Conservation (phyloP, 2,797 vertebrate genomes). For the Sebastes nivosus region DNA sequence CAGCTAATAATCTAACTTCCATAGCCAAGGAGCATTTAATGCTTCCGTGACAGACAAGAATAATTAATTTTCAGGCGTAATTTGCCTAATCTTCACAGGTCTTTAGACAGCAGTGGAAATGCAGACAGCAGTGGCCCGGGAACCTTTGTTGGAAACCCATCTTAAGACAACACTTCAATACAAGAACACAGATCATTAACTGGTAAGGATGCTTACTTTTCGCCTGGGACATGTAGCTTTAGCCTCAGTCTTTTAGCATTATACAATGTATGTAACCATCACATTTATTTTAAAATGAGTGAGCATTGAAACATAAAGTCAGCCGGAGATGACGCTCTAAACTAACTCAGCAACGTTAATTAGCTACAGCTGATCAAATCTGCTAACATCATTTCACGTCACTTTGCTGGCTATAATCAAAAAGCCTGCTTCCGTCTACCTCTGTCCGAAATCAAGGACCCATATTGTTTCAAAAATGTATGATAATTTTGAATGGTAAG, state of each 20-base stretch:
- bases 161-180: too few species aligned
- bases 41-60: too few species aligned
- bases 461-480: neutral
- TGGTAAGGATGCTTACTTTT: neutral
- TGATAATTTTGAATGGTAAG: neutral
- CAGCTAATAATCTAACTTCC: neutral
- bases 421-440: neutral
- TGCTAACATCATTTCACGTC: neutral
- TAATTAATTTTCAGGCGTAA: too few species aligned
- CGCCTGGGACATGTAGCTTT: neutral
- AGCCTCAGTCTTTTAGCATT: neutral
- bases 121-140: too few species aligned
- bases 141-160: too few species aligned
- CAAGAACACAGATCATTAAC: neutral
- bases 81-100: too few species aligned
- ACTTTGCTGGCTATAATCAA: neutral
- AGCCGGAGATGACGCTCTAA: neutral
- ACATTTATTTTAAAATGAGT: neutral
- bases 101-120: too few species aligned
- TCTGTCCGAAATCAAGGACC: neutral
- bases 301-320: neutral
- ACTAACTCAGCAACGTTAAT: neutral
- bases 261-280: neutral
- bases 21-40: neutral
- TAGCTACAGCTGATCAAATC: too few species aligned